Evolutionary conservation across 2,797 vertebrate species (phyloP).

Genomic region (Rhadinocentrus ornatus): DNA sequence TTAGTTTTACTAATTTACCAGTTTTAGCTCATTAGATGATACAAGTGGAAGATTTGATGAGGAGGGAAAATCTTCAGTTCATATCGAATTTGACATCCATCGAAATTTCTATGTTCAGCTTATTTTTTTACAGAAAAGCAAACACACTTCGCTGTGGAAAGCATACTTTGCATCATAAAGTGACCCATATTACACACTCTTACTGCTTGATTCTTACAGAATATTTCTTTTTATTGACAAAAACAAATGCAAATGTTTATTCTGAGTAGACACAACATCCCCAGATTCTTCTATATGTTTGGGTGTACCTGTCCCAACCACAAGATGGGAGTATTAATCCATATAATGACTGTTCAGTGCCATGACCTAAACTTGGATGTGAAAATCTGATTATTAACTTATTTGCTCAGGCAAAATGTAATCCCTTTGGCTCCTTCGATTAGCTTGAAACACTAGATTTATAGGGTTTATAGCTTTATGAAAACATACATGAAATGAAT

Average conservation of each 20-base stretch:
- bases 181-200: slow-evolving; percentile 17
- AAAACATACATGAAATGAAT: background rate
- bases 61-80: slow-evolving; percentile 32
- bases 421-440: background rate
- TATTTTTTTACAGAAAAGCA: slow-evolving; percentile 46
- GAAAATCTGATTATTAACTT: background rate
- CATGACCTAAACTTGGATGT: background rate
- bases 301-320: slow-evolving; percentile 55
- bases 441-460: background rate
- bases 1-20: slow-evolving; percentile 21
- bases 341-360: slow-evolving; percentile 10
- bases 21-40: slow-evolving; percentile 60
- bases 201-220: too few relatives aligned
- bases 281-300: background rate
- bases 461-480: background rate
- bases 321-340: slow-evolving; percentile 75
- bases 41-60: slow-evolving; percentile 52
- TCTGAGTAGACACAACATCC: background rate
- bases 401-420: slow-evolving; percentile 19
- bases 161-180: slow-evolving; percentile 25
- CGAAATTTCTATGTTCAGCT: slow-evolving; percentile 44
- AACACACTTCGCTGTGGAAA: slow-evolving; percentile 32
- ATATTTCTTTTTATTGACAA: too few relatives aligned
- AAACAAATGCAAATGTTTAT: slow-evolving; percentile 13
- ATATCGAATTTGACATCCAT: slow-evolving; percentile 46